Base-by-base conservation (phyloP, 2,797 vertebrate genomes). In the Leuciscus waleckii region DNA sequence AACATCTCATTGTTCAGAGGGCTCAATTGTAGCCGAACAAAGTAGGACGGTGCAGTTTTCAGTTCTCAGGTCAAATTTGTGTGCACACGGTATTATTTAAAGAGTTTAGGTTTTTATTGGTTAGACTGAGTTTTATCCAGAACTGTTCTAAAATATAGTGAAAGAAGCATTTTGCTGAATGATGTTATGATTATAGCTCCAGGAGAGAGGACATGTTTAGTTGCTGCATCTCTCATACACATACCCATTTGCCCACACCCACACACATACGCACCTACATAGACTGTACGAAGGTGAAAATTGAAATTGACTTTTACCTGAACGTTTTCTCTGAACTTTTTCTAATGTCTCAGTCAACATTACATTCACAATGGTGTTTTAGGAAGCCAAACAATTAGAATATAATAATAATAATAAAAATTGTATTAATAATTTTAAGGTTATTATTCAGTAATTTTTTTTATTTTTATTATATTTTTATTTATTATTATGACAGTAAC, bases 61-160 rank as follows among this genome's bases (percentile, higher is more conserved):
- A 29, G 35, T 29, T 84, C 58, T 84, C 32, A 63, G 71, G 73
- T 68, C 73, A 68, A 75, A 75, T 69, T 65, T 76, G 14, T 54
- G 6, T 19, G 14, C 13, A 73, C 23, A 29, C 2, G 1, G 32
- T 68, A 14, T 69, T 54, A 10, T 70, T 26, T 61, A 13, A 82
- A 35, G 13, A 65, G 19, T 74, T 74, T 37, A 71, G 16, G 51
- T 43, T 5, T 35, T 35, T 35, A 13, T 46, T 61, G 80, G 80
- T 32, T 58, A 16, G 37, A 23, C 19, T 63, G 11, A 51, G 79
- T 17, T 54, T 81, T 81, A 54, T 35, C 23, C 32, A 54, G 23
- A 81, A 19, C 29, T n/a, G 26, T 51, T 63, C 29, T 56, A 23
- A 67, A 51, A 69, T 54, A 29, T 19, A 81, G 23, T 16, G 46